These are phyloP conservation scores for Dorcus parallelipipedus DNA, from an alignment of 2,888 invertebrate genomes.

Conservation along the genomic window DNA sequence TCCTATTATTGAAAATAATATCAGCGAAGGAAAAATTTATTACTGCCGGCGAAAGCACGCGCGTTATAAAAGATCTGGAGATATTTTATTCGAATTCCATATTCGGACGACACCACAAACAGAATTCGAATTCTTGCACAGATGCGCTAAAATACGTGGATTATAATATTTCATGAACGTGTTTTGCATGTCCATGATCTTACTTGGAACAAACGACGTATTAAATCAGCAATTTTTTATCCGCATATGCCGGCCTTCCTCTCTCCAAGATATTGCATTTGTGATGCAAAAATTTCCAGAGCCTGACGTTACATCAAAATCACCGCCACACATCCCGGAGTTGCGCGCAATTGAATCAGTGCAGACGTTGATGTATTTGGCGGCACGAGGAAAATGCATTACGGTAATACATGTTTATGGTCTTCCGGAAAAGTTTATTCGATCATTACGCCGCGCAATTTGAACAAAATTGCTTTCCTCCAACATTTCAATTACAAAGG, in stretches of 20 bases:
- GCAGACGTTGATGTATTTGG: slow-evolving; percentile 12
- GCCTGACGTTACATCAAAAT: slow-evolving; percentile 3
- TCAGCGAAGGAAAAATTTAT: too few species aligned
- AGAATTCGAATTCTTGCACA: slow-evolving; percentile 1
- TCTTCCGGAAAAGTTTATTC: too few species aligned
- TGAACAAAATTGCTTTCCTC: too few species aligned
- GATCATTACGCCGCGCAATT: too few species aligned
- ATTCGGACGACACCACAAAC: not conserved
- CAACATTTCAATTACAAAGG: too few species aligned
- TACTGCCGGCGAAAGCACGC: too few species aligned
- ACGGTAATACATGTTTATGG: too few species aligned
- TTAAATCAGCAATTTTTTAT: slow-evolving; percentile 16
- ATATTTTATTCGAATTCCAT: not conserved
- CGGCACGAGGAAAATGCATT: not conserved
- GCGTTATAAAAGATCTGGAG: not conserved
- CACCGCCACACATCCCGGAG: too few species aligned
- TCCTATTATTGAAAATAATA: too few species aligned
- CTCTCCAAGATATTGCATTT: slow-evolving; percentile 6
- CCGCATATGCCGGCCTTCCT: not conserved
- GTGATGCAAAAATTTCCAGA: slow-evolving; percentile 13
- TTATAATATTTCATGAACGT: slow-evolving; percentile 12
- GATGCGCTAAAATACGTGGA: not conserved
- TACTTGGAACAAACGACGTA: slow-evolving; percentile 7
- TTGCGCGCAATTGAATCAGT: too few species aligned
- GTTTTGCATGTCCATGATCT: slow-evolving; percentile 10